Evolutionary conservation across 1,140 invertebrate genomes (phyloP), one percentile per base, ranked within the genome.

Genomic region (Watersipora subatra): DNA sequence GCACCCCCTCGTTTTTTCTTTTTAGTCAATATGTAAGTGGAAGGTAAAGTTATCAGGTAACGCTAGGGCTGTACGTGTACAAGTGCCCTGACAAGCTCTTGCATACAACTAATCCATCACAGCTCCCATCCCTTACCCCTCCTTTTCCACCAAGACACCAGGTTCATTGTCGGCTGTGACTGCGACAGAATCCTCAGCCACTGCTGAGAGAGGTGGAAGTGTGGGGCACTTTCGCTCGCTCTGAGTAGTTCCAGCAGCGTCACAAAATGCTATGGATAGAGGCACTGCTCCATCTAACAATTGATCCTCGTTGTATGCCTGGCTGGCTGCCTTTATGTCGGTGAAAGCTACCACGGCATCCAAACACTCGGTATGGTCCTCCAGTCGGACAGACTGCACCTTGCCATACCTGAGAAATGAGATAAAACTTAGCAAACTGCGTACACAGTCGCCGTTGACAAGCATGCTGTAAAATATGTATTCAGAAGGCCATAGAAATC

Each of bases 281-380:
- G 34, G 34, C 7, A 7, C 7, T 12, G 34, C 34, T 12, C 34
- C 79, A 78, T 92, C 90, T 79, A 94, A 80, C 72, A 88, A 89
- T 80, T 93, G 90, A 76, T 93, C 91, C 71, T 86, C 86, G 79
- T 88, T 88, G 79, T 93, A 89, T 63, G 92, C 92, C 83, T 93
- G 94, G 72, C 90, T 86, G 73, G 92, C 92, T 73, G 91, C 93
- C 82, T 91, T 92, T 83, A 94, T 94, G 85, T 95, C 92, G 86
- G 93, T 93, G 84, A 94, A 94, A 76, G 91, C 90, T 78, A 94
- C 90, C 74, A 91, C 92, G 76, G 91, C 91, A 79, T 87, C 84
- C 71, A 83, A 84, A 75, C 83, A 84, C 69, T 78, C 81, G 78
- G 78, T 78, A 62, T 77, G 72, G 72, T 86, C 82, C 84, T 92